Conservation (phyloP, 2,797 vertebrate species). For the Florisuga fusca region DNA sequence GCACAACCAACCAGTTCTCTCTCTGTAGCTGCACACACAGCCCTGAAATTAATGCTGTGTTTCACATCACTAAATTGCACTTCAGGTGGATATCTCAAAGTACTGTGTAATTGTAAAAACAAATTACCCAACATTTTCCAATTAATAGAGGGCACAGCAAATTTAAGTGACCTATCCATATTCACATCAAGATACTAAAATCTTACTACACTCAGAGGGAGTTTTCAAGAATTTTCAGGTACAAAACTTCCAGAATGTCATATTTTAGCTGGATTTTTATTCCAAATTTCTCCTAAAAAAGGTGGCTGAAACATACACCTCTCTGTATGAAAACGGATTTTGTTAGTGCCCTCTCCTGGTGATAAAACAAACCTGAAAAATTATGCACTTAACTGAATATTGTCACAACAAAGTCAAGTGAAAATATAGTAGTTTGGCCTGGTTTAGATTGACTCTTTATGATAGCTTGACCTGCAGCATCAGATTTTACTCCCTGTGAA, state of each 20-base stretch:
- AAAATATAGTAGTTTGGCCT: not conserved
- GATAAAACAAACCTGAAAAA: slow-evolving; percentile 65
- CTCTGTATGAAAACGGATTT: slow-evolving; percentile 48
- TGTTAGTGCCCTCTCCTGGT: slow-evolving; percentile 76
- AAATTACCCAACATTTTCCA: not conserved
- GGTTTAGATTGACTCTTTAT: not conserved
- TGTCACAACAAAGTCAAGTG: not conserved
- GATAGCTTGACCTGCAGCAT: not conserved
- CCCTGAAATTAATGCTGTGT: not conserved
- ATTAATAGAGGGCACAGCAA: not conserved
- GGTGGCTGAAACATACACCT: not conserved
- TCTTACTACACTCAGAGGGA: not conserved
- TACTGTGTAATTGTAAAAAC: not conserved
- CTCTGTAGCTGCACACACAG: not conserved
- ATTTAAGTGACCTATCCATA: not conserved
- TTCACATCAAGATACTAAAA: not conserved
- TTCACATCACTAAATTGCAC: not conserved
- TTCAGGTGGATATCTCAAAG: not conserved
- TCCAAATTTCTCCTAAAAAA: slow-evolving; percentile 16
- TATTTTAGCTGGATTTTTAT: not conserved
- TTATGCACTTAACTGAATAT: not conserved
- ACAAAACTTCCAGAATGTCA: not conserved
- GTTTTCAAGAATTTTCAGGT: slow-evolving; percentile 43
- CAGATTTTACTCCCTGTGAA: not conserved
- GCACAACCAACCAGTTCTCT: not conserved